Percentiles rank a stretch among this genome's conserved stretches.
Conservation (phyloP, 2,113 vertebrate genomes). For the Notarius quadriscutis region DNA sequence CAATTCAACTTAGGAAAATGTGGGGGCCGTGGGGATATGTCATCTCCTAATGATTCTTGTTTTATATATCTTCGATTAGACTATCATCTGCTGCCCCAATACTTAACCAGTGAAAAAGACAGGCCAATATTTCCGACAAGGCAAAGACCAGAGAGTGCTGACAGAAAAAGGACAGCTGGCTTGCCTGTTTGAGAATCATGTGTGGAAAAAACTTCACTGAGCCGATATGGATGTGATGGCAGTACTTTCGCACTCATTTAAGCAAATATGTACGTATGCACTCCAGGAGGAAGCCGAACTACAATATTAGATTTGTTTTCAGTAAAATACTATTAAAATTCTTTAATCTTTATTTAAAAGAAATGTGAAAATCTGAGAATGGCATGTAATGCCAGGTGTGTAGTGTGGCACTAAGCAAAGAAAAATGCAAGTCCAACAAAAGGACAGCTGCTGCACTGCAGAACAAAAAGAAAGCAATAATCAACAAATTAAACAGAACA, state of each 20-base stretch:
- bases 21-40: neutral
- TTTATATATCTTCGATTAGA: constrained; percentile 31
- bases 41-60: neutral
- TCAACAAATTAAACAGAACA: constrained; percentile 35
- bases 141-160: constrained; percentile 4
- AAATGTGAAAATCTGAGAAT: constrained; percentile 16
- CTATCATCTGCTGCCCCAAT: constrained; percentile 13
- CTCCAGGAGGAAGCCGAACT: neutral
- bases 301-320: neutral
- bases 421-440: constrained; percentile 43
- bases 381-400: constrained; percentile 42
- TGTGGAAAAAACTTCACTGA: neutral
- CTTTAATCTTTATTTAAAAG: neutral
- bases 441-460: constrained; percentile 44
- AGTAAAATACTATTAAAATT: neutral
- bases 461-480: constrained; percentile 33
- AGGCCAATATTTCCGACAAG: constrained; percentile 14
- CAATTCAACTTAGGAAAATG: too few species aligned
- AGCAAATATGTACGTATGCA: neutral
- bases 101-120: constrained; percentile 26
- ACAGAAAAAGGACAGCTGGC: constrained; percentile 3
- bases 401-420: constrained; percentile 16
- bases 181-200: neutral
- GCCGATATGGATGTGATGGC: neutral
- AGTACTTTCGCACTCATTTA: neutral